Evolutionary conservation across 2,888 invertebrate species (phyloP).

Genomic region (Acronicta alni): DNA sequence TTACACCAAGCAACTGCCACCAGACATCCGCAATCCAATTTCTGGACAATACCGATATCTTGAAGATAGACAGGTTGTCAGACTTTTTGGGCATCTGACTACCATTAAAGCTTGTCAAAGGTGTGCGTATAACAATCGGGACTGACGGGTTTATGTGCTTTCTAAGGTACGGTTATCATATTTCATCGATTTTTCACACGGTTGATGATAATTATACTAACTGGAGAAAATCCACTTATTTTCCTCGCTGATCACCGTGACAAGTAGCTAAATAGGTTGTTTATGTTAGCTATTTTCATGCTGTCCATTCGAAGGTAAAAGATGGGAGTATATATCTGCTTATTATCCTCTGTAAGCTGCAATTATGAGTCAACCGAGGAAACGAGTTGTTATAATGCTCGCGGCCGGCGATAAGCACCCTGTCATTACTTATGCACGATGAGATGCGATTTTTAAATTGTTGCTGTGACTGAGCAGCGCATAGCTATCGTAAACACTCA

Average conservation of each 20-base stretch:
- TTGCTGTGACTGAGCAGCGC: conserved; percentile 42
- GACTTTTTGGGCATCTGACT: too few relatives aligned
- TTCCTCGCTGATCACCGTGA: conserved; percentile 23
- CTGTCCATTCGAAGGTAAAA: conserved; percentile 34
- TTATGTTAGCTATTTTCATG: conserved; percentile 38
- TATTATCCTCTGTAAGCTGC: conserved; percentile 47
- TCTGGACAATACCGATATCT: too few relatives aligned
- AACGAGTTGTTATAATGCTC: conserved; percentile 50
- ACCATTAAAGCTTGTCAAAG: too few relatives aligned
- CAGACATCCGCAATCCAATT: too few relatives aligned
- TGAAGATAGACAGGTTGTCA: too few relatives aligned
- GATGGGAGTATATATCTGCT: conserved; percentile 47
- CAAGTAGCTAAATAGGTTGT: conserved; percentile 48
- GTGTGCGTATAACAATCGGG: too few relatives aligned
- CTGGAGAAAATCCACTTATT: conserved; percentile 3
- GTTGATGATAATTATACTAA: neutral
- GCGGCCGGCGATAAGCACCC: conserved; percentile 42
- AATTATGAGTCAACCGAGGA: conserved; percentile 55
- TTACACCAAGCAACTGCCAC: too few relatives aligned
- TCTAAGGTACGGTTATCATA: too few relatives aligned
- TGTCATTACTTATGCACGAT: conserved; percentile 52
- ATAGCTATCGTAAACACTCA: conserved; percentile 36
- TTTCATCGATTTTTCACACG: neutral
- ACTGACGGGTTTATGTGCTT: too few relatives aligned
- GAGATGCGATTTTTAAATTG: conserved; percentile 51